Evolutionary conservation across 2,888 invertebrate species (phyloP).

Genomic region (Colostygia pectinataria): DNA sequence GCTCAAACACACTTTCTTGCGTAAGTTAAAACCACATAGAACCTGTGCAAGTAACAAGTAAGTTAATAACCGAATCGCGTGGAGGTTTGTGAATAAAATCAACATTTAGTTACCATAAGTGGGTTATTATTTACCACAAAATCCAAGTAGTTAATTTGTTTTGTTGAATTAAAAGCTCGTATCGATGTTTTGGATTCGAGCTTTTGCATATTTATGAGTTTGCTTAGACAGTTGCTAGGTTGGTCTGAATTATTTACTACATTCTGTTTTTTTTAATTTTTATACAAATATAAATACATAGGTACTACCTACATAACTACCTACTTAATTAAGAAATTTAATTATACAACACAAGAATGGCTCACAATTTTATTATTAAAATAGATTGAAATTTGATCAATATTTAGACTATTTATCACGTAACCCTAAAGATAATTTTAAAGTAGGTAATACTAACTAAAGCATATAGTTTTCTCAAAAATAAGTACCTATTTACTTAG

Average conservation of each 20-base stretch:
- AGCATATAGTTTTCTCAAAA: not conserved
- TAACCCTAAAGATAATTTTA: too few species aligned
- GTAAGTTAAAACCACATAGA: constrained; percentile 31
- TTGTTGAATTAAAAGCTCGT: constrained; percentile 21
- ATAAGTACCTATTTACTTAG: not conserved
- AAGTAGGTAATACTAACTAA: too few species aligned
- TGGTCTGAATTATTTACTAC: too few species aligned
- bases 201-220: constrained; percentile 13
- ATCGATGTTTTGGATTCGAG: constrained; percentile 16
- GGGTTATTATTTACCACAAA: constrained; percentile 39
- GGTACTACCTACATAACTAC: too few species aligned
- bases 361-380: too few species aligned
- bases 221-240: too few species aligned
- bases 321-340: too few species aligned
- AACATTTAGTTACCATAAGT: constrained; percentile 55
- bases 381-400: too few species aligned
- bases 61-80: constrained; percentile 61
- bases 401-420: too few species aligned
- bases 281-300: too few species aligned
- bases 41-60: constrained; percentile 20
- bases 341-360: too few species aligned
- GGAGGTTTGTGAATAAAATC: constrained; percentile 47
- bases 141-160: constrained; percentile 19
- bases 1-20: constrained; percentile 37
- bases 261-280: too few species aligned